Evolutionary conservation across 2,113 vertebrate species (phyloP).

Genomic region (Tringa solitaria): DNA sequence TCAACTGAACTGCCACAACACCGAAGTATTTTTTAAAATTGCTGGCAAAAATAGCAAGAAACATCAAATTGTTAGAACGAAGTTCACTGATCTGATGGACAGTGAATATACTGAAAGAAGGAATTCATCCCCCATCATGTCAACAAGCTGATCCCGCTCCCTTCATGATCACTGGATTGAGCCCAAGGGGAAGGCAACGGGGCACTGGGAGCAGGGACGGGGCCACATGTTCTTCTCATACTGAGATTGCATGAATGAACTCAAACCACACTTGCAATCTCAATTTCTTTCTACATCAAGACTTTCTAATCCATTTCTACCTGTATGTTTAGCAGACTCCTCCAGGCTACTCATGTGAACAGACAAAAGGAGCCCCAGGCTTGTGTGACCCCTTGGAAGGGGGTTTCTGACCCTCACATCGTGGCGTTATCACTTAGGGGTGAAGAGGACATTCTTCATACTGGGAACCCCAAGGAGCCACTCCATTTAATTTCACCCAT

Average conservation of each 20-base stretch:
- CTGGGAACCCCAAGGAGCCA: background rate
- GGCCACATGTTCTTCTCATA: background rate
- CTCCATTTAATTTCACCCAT: background rate
- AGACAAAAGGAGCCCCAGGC: background rate
- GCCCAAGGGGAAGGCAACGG: background rate
- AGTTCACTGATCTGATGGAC: background rate
- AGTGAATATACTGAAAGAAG: background rate
- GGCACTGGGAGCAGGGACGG: background rate
- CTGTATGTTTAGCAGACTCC: accelerated
- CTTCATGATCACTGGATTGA: background rate
- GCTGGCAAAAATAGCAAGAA: background rate
- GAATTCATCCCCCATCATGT: background rate
- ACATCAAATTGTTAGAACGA: background rate
- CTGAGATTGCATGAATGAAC: too few relatives aligned
- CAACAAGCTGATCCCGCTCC: background rate
- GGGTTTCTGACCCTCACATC: background rate
- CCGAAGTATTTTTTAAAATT: background rate
- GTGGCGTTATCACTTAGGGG: background rate
- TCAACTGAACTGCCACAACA: background rate
- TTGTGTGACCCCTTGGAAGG: background rate
- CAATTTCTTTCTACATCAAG: background rate
- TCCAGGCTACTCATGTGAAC: background rate
- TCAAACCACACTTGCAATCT: background rate
- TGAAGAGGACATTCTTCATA: accelerated
- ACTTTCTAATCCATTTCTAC: background rate